Evolutionary conservation across 2,888 invertebrate species (phyloP).

Genomic region (Melinaea marsaeus): DNA sequence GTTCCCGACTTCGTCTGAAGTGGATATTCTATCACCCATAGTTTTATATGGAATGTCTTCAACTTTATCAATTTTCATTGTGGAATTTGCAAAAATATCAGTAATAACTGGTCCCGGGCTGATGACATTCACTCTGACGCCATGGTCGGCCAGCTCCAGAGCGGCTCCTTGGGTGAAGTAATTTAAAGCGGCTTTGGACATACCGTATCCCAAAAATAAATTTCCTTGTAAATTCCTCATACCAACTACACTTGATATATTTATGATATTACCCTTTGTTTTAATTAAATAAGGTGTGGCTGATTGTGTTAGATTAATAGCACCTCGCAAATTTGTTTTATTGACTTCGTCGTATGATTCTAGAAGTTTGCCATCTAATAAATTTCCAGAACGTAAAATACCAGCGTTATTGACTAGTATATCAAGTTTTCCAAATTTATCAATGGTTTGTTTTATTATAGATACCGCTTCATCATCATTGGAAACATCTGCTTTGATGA

Average conservation of each 20-base stretch:
- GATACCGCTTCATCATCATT: slow-evolving; percentile 38
- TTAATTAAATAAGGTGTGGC: slow-evolving; percentile 40
- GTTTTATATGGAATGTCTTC: slow-evolving; percentile 28
- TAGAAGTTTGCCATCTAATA: slow-evolving; percentile 27
- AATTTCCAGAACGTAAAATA: slow-evolving; percentile 21
- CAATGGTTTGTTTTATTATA: slow-evolving; percentile 40
- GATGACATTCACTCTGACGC: slow-evolving; percentile 83
- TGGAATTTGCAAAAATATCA: slow-evolving; percentile 58
- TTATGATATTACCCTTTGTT: slow-evolving; percentile 45
- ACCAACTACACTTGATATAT: slow-evolving; percentile 41
- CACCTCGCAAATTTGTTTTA: slow-evolving; percentile 40
- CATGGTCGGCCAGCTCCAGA: slow-evolving; percentile 76
- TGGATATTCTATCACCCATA: slow-evolving; percentile 35
- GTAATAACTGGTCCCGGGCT: slow-evolving; percentile 83
- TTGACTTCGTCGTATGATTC: slow-evolving; percentile 39
- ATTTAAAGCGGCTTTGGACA: slow-evolving; percentile 86
- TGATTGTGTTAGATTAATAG: slow-evolving; percentile 36
- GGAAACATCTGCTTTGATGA: slow-evolving; percentile 42
- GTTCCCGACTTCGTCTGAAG: slow-evolving; percentile 35
- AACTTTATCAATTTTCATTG: slow-evolving; percentile 61
- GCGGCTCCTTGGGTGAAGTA: slow-evolving; percentile 85
- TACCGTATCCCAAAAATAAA: slow-evolving; percentile 64
- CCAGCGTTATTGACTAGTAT: slow-evolving; percentile 50
- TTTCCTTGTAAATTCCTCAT: not conserved
- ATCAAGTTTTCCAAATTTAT: slow-evolving; percentile 44